These are phyloP conservation scores for Ostrea edulis DNA, from an alignment of 1,140 invertebrate species.

Conservation along the genomic window DNA sequence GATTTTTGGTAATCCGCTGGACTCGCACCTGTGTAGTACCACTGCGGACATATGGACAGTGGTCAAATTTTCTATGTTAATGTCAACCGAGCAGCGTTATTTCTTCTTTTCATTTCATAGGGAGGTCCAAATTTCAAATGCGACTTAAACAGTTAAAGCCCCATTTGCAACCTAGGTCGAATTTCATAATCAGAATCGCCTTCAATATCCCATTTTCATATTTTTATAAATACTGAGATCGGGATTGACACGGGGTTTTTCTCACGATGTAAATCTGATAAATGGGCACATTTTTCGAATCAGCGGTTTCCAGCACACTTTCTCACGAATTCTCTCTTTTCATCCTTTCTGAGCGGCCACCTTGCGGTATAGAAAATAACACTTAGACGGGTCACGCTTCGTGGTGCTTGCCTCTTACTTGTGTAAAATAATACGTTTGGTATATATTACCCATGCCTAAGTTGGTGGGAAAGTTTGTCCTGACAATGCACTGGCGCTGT, in stretches of 20 bases:
- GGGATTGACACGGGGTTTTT: slow-evolving; percentile 27
- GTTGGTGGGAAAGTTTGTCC: slow-evolving; percentile 26
- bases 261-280: slow-evolving; percentile 32
- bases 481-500: background rate
- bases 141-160: background rate
- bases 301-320: slow-evolving; percentile 29
- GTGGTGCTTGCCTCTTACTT: slow-evolving; percentile 6
- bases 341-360: slow-evolving; percentile 29
- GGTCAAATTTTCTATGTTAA: background rate
- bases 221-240: background rate
- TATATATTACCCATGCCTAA: slow-evolving; percentile 26
- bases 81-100: background rate
- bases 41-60: slow-evolving; percentile 9
- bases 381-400: slow-evolving; percentile 30
- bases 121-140: background rate
- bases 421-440: slow-evolving; percentile 35
- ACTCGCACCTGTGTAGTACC: background rate
- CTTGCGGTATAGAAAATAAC: slow-evolving; percentile 37
- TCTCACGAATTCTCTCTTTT: slow-evolving; percentile 35
- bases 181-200: slow-evolving; percentile 19
- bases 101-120: background rate
- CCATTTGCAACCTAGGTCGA: background rate
- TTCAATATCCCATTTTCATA: slow-evolving; percentile 4
- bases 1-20: background rate
- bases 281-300: slow-evolving; percentile 35